Evolutionary conservation across 23 tunicate species (phyloP).

Genomic region (Halocynthia aurantium): DNA sequence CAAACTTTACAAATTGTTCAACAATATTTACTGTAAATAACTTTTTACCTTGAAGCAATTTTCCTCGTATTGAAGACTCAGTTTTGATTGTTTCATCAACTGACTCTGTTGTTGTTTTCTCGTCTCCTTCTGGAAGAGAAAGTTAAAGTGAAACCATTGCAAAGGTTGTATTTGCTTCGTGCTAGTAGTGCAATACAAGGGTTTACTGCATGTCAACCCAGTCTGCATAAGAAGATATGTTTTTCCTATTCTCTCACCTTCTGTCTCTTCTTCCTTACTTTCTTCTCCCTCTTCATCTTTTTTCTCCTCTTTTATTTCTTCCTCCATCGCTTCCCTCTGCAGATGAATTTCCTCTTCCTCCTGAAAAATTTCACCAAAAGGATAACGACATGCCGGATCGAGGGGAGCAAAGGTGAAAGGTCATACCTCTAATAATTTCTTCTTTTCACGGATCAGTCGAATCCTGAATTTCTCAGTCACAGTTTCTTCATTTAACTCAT

Average conservation of each 20-base stretch:
- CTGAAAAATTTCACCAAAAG: slow-evolving; percentile 12
- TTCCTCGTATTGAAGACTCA: slow-evolving; percentile 16
- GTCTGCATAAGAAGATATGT: too few relatives aligned
- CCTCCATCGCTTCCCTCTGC: slow-evolving; percentile 21
- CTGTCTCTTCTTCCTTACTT: slow-evolving; percentile 23
- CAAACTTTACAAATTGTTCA: background rate
- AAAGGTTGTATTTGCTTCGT: too few relatives aligned
- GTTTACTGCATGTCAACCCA: too few relatives aligned
- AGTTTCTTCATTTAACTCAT: slow-evolving; percentile 43
- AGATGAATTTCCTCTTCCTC: slow-evolving; percentile 35
- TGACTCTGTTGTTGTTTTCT: slow-evolving; percentile 2
- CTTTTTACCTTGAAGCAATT: slow-evolving; percentile 8
- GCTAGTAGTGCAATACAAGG: too few relatives aligned
- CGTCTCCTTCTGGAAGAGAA: background rate
- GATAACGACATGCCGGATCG: background rate
- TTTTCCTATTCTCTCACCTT: slow-evolving; percentile 8
- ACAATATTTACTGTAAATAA: background rate
- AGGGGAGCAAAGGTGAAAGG: background rate
- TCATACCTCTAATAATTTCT: slow-evolving; percentile 47
- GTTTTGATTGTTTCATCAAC: slow-evolving; percentile 23
- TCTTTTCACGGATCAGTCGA: slow-evolving; percentile 58
- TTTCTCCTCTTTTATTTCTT: slow-evolving; percentile 14
- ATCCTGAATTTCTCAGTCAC: slow-evolving; percentile 40
- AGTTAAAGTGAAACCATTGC: too few relatives aligned
- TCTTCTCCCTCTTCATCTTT: slow-evolving; percentile 8